A percentile compares a stretch with the other conserved stretches of the same genome.
Evolutionary conservation across 2,113 vertebrate genomes (phyloP).

Genomic region (Sylvietta virens): DNA sequence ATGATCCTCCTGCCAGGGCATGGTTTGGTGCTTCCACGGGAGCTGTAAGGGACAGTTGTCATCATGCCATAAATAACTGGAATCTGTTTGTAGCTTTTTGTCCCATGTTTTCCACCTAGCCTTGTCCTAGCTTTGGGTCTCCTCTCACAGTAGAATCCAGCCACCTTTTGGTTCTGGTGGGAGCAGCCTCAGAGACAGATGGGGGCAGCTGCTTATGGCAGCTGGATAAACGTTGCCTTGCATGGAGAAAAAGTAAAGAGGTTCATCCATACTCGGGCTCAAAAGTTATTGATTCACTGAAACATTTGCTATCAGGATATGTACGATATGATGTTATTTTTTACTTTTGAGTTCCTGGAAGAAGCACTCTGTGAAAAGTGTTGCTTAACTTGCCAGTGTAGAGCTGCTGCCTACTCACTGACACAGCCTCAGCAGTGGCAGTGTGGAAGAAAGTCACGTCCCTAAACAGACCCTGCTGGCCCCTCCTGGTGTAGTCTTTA

Average conservation of each 20-base stretch:
- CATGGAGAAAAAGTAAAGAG: not conserved
- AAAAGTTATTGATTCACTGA: not conserved
- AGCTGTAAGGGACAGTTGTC: not conserved
- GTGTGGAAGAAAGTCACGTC: rapidly evolving
- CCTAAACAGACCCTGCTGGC: not conserved
- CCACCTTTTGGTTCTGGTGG: not conserved
- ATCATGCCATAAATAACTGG: not conserved
- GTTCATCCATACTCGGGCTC: not conserved
- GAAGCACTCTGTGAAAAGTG: not conserved
- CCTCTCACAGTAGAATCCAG: not conserved
- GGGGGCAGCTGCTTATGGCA: not conserved
- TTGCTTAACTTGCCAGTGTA: not conserved
- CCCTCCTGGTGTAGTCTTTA: not conserved
- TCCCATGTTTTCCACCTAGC: not conserved
- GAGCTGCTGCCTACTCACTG: rapidly evolving
- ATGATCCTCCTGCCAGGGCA: not conserved
- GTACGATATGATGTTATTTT: not conserved
- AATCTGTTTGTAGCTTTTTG: not conserved
- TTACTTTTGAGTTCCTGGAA: not conserved
- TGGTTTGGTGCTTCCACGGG: not conserved
- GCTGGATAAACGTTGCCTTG: not conserved
- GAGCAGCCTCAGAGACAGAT: not conserved
- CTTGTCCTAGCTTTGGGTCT: not conserved
- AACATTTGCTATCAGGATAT: not conserved
- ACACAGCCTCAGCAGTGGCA: not conserved